Evolutionary conservation across 2,113 vertebrate species (phyloP).

Genomic region (Myxocyprinus asiaticus): DNA sequence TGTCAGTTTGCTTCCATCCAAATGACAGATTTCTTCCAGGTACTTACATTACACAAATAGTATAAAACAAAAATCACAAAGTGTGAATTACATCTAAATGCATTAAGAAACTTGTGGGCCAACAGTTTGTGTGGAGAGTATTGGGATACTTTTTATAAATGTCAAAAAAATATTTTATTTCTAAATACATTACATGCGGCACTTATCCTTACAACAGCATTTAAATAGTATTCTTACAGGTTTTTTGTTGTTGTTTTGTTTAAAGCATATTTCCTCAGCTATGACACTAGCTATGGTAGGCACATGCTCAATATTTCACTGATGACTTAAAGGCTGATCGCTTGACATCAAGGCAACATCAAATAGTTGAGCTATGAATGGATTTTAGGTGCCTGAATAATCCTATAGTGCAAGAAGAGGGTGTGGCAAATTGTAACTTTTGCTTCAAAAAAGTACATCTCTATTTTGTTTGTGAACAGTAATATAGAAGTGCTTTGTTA

Average conservation of each 20-base stretch:
- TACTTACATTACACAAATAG: conserved; percentile 54
- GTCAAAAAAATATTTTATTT: conserved; percentile 53
- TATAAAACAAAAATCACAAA: conserved; percentile 55
- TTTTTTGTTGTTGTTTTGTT: conserved; percentile 17
- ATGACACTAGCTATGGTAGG: conserved; percentile 15
- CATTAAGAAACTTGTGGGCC: conserved; percentile 35
- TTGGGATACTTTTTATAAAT: conserved; percentile 26
- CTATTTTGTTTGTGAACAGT: conserved; percentile 25
- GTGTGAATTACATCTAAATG: neutral
- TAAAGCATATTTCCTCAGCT: conserved; percentile 15
- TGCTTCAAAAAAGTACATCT: conserved; percentile 28
- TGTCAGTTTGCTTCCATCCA: conserved; percentile 47
- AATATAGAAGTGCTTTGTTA: conserved; percentile 8
- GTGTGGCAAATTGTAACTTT: conserved; percentile 7
- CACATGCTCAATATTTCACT: conserved; percentile 30
- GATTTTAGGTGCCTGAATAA: conserved; percentile 25
- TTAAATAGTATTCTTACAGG: conserved; percentile 41
- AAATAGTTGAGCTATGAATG: conserved; percentile 15
- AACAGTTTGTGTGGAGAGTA: conserved; percentile 30
- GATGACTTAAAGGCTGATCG: neutral
- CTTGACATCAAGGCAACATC: neutral
- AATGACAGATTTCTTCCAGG: conserved; percentile 36
- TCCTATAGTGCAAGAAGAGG: conserved; percentile 11
- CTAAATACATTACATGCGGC: conserved; percentile 36
- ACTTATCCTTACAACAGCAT: conserved; percentile 15